Evolutionary conservation across 1,140 invertebrate genomes (phyloP), one percentile per base, ranked within the genome.

Genomic region (Drosophila hydei): DNA sequence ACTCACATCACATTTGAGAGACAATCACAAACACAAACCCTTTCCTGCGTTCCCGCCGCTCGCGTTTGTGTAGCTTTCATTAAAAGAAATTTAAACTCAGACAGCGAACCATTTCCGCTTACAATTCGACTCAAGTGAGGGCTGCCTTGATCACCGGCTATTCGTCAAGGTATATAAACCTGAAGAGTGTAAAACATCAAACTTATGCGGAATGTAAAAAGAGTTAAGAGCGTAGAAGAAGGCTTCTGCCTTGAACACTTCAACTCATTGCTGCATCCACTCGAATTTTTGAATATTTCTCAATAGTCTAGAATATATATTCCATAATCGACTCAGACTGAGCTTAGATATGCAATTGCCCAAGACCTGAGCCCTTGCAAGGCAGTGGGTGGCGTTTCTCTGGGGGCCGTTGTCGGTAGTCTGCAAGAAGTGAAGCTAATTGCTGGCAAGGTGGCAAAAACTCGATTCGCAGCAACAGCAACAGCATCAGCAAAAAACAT

Each of bases 91-190:
- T 62, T 73, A 72, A 80, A 73, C 68, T 42, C 75, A 61, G 59
- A 43, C 30, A 51, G 56, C 51, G 69, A 67, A 67, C 65, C 84
- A 84, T 84, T 85, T 84, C 80, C 80, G 45, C 54, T 74, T 12
- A 55, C 48, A 36, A 65, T 55, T 54, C 50, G 30, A 33, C 42
- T 42, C 47, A 43, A 64, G 55, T 71, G 51, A 58, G 68, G 60
- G 62, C 52, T 52, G 62, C 21, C 51, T 43, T 51, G 56, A 76
- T 76, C 47, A 43, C 16, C 62, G 36, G 43, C 58, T 33, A 84
- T 84, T 80, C 30, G 77, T 72, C 65, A 71, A 71, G 81, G 48
- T 58, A 56, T 60, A 84, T 85, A 85, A 87, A 84, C 45, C n/a
- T 38, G 7, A 59, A 38, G 30, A 33, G 43, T 74, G 70, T 25